Evolutionary conservation across 2,888 invertebrate genomes (phyloP).

Genomic region (Melanargia galathea): DNA sequence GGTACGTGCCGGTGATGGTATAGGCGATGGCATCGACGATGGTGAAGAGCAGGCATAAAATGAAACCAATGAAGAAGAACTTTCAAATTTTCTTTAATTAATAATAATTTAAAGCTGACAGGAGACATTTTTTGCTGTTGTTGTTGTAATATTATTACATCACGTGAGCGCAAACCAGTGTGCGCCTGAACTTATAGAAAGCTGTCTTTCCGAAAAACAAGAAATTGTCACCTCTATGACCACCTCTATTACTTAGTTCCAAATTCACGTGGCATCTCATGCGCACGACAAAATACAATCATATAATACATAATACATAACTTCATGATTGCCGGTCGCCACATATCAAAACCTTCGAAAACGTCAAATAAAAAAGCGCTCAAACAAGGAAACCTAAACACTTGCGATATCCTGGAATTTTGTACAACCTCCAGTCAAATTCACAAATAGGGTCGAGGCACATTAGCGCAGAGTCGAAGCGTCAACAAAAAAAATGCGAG

Average conservation of each 20-base stretch:
- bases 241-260: constrained; percentile 17
- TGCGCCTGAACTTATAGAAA: constrained; percentile 41
- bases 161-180: constrained; percentile 43
- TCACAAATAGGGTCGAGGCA: neutral
- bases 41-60: no score
- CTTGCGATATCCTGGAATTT: neutral
- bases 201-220: constrained; percentile 47
- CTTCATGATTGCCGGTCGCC: constrained; percentile 36
- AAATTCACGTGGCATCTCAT: constrained; percentile 52
- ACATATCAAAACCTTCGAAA: constrained; percentile 28
- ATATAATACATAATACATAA: constrained; percentile 37
- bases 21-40: no score
- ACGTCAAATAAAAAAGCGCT: constrained; percentile 35
- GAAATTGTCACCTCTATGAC: constrained; percentile 57
- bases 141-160: constrained; percentile 44
- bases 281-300: constrained; percentile 42
- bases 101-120: constrained; percentile 82
- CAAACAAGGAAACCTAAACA: neutral
- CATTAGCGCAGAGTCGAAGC: neutral
- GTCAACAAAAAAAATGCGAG: no score
- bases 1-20: no score
- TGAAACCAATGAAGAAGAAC: constrained; percentile 60
- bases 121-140: constrained; percentile 64
- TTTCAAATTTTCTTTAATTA: constrained; percentile 80
- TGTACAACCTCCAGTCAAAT: neutral